phyloP scores from a whole-genome alignment of 1,140 invertebrate genomes.

The Cydia splendana region DNA sequence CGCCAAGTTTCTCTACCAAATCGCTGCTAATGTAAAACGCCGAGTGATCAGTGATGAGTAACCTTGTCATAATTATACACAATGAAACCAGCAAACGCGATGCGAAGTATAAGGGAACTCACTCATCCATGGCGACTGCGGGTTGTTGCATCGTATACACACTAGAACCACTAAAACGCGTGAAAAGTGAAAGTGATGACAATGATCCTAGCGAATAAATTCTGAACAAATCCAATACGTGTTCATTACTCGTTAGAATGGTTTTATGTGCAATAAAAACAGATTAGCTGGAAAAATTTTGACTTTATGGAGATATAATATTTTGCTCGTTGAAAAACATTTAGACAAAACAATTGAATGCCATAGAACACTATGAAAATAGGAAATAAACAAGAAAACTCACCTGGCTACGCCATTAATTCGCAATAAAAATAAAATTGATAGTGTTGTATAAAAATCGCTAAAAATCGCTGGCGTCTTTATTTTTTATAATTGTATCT shows the following conservation, averaged over 20 bases:
- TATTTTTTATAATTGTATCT: background rate
- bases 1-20: slow-evolving; percentile 7
- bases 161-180: slow-evolving; percentile 69
- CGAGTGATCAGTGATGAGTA: slow-evolving; percentile 47
- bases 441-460: slow-evolving; percentile 44
- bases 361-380: slow-evolving; percentile 74
- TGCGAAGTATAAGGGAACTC: slow-evolving; percentile 65
- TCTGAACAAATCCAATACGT: slow-evolving; percentile 78
- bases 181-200: slow-evolving; percentile 79
- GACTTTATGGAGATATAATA: slow-evolving; percentile 72
- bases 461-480: background rate
- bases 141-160: slow-evolving; percentile 57
- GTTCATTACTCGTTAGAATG: slow-evolving; percentile 77
- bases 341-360: slow-evolving; percentile 77
- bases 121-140: slow-evolving; percentile 74
- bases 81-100: slow-evolving; percentile 57
- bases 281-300: slow-evolving; percentile 73
- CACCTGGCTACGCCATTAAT: slow-evolving; percentile 80
- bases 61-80: slow-evolving; percentile 71
- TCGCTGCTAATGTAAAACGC: slow-evolving; percentile 27
- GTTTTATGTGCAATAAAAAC: slow-evolving; percentile 72
- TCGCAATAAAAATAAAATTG: slow-evolving; percentile 78
- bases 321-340: slow-evolving; percentile 74
- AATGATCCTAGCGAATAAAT: slow-evolving; percentile 77
- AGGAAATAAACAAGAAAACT: slow-evolving; percentile 78